Conservation (phyloP, 1,140 invertebrate genomes). For the Augochlora pura region DNA sequence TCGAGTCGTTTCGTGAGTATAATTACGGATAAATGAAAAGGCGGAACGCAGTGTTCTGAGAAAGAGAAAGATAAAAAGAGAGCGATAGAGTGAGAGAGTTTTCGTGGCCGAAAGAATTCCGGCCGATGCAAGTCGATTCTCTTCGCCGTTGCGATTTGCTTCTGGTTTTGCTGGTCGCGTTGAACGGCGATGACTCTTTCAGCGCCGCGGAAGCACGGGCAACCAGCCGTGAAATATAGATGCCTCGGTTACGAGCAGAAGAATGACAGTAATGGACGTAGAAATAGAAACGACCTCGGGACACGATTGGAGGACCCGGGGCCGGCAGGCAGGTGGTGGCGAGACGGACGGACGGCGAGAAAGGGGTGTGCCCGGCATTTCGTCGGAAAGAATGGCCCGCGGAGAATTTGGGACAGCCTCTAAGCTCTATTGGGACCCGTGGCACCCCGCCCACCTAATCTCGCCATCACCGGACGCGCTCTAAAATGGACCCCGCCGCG, state of each 20-base stretch:
- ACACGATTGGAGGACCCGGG: conserved; percentile 21
- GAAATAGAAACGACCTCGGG: conserved; percentile 61
- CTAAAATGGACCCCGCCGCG: not conserved
- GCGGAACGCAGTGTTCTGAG: no score
- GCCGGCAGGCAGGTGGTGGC: not conserved
- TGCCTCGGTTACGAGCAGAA: conserved; percentile 47
- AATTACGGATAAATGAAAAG: not conserved
- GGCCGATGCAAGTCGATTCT: no score
- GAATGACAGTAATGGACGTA: conserved; percentile 65
- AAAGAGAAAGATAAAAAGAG: no score
- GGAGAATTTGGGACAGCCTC: conserved; percentile 51
- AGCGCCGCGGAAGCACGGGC: conserved; percentile 37
- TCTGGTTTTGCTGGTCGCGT: not conserved
- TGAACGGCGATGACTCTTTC: conserved; percentile 27
- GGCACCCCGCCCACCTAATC: conserved; percentile 51
- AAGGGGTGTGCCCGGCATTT: conserved; percentile 38
- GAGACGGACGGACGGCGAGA: conserved; percentile 28
- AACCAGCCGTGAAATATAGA: conserved; percentile 52
- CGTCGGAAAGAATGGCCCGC: conserved; percentile 17
- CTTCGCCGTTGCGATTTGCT: not conserved
- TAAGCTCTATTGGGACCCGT: conserved; percentile 36
- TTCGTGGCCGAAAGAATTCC: no score
- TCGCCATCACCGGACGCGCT: conserved; percentile 2
- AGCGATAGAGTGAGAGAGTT: no score
- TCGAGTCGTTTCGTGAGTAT: not conserved